These are phyloP conservation scores for Graptemys geographica DNA, from an alignment of 2,797 vertebrate species.

Conservation along the genomic window DNA sequence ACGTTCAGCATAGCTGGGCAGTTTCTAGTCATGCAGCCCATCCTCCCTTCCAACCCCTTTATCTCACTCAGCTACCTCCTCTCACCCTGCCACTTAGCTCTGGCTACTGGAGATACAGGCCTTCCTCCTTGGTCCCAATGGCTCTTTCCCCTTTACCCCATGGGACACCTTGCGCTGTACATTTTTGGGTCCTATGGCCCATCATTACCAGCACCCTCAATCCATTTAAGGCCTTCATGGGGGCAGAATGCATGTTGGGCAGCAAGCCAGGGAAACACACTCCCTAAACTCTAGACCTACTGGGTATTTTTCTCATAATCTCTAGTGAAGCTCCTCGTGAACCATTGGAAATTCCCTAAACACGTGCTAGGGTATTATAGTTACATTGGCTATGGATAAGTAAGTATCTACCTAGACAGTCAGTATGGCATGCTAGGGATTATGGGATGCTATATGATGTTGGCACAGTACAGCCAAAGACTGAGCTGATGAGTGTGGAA, in stretches of 20 bases:
- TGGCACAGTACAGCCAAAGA: background rate
- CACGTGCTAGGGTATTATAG: background rate
- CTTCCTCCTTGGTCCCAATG: background rate
- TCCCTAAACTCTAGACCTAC: background rate
- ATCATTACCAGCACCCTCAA: background rate
- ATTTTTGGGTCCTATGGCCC: background rate
- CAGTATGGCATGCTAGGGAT: background rate
- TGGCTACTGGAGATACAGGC: too few species aligned
- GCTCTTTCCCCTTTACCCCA: background rate
- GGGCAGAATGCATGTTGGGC: background rate
- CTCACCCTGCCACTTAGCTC: background rate
- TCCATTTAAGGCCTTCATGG: background rate
- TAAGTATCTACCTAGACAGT: background rate
- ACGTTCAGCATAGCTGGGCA: fast-evolving
- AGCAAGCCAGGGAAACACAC: background rate
- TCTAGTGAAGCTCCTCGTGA: background rate
- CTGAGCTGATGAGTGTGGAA: background rate
- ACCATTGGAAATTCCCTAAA: background rate
- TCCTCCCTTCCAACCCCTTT: fast-evolving
- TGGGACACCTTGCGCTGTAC: background rate
- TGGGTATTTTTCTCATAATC: background rate
- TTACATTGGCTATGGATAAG: background rate
- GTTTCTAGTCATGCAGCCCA: background rate
- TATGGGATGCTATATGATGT: background rate
- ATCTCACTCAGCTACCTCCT: background rate